Conservation (phyloP, 2,113 vertebrate species). For the Casuarius casuarius region DNA sequence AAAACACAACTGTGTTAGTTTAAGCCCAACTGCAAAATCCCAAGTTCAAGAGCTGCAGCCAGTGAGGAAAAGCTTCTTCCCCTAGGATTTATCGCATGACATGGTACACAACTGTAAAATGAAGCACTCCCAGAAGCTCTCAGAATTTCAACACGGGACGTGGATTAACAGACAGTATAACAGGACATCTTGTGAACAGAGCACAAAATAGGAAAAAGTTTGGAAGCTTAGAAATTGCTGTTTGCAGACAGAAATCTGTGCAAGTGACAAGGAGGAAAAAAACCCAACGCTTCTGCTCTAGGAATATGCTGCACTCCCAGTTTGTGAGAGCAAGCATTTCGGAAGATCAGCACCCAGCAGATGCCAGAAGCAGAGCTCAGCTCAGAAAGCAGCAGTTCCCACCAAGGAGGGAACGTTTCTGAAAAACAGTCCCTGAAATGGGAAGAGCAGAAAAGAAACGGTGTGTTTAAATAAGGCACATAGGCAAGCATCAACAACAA, state of each 20-base stretch:
- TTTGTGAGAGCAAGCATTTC: neutral
- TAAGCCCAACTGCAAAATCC: neutral
- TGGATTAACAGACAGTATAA: neutral
- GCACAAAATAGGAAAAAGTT: neutral
- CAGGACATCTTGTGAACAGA: neutral
- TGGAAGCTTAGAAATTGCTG: neutral
- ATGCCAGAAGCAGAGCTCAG: neutral
- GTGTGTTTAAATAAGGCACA: neutral
- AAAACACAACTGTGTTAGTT: neutral
- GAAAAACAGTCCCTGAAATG: neutral
- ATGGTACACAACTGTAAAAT: neutral
- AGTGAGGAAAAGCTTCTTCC: neutral
- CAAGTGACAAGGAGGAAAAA: neutral
- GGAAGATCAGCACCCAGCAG: neutral
- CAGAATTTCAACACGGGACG: neutral
- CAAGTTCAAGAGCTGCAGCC: neutral
- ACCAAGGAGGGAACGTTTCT: neutral
- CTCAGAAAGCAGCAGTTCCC: neutral
- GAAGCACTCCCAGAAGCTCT: neutral
- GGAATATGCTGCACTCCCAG: neutral
- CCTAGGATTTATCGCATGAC: neutral
- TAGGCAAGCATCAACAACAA: neutral
- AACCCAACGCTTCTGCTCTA: neutral
- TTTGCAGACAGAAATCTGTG: neutral
- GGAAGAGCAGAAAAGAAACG: neutral